Base-by-base conservation (phyloP, 2,113 vertebrate species). In the Platanista minor region DNA sequence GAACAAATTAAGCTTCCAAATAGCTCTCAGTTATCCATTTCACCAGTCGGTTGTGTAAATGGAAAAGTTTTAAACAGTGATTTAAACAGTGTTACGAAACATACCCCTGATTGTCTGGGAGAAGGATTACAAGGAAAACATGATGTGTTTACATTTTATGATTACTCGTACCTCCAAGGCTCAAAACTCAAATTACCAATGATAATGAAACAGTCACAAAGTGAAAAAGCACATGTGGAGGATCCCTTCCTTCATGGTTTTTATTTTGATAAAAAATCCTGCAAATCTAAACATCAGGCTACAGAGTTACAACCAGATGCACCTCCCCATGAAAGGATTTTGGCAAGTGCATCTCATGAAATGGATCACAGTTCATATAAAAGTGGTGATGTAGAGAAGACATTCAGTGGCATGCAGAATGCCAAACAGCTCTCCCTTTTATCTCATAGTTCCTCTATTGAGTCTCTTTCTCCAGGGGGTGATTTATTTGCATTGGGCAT, bases 371-470 rank as follows among this genome's bases (percentile, higher is more conserved):
- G 36, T 96, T 95, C 98, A 62, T 96, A 93, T 88, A 98, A 98
- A 89, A 90, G 88, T 87, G 33, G 89, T 49, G 98, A 99, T 90
- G 96, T 91, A 64, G 80, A 98, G 87, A 98, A 97, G 97, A 97
- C 98, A 86, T 89, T 98, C 75, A 80, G 82, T 86, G 43, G 91
- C 61, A 89, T 96, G 78, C 98, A 98, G 84, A 98, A 95, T 84
- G 90, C 96, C 94, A 98, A 96, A 78, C 98, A 97, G 62, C 84
- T 97, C 90, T 95, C 98, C 8, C 78, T 98, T 54, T 90, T 99
- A 72, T 99, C 99, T 90, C 99, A 96, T 72, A 99, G 99, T 85
- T 99, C 99, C 59, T 99, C 99, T 31, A 95, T 99, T 84, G 99
- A 99, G 97, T 99, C 99, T 14, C 98, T 99, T 41, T 99, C 99